Conservation (phyloP, 1,140 invertebrate genomes). For the Drusus annulatus region DNA sequence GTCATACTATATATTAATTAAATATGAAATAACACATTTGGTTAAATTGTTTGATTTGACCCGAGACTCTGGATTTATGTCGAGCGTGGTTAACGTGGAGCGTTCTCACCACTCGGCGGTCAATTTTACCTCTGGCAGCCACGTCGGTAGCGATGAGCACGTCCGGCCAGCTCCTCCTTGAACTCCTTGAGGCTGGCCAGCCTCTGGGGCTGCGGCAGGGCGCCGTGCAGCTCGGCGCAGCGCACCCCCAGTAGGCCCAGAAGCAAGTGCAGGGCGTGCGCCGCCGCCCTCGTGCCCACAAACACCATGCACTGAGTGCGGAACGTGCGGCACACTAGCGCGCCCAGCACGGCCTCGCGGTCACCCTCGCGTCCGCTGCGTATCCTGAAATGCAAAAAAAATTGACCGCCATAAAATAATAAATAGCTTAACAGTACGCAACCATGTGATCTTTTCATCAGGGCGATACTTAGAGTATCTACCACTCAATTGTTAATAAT, state of each 20-base stretch:
- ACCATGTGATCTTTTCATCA: no score
- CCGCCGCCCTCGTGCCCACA: constrained; percentile 95
- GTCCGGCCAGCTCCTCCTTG: constrained; percentile 90
- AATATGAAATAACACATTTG: no score
- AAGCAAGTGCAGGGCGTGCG: constrained; percentile 92
- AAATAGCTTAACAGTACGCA: no score
- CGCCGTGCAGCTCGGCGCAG: constrained; percentile 95
- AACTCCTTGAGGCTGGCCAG: constrained; percentile 92
- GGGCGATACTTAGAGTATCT: no score
- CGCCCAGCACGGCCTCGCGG: constrained; percentile 91
- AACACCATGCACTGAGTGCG: constrained; percentile 94
- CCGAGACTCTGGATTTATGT: no score
- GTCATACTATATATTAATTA: no score
- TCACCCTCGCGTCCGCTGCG: constrained; percentile 83
- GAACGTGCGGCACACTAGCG: constrained; percentile 95
- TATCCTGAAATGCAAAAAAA: constrained; percentile 63
- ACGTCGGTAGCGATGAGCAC: constrained; percentile 97
- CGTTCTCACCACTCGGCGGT: no score
- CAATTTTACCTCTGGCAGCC: constrained; percentile 82
- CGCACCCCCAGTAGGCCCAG: constrained; percentile 87
- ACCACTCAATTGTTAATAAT: no score
- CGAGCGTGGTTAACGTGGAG: no score
- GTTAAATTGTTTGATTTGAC: no score
- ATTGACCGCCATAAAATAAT: no score
- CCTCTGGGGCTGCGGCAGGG: constrained; percentile 93